Evolutionary conservation across 2,797 vertebrate genomes (phyloP).

Genomic region (Hipposideros larvatus): DNA sequence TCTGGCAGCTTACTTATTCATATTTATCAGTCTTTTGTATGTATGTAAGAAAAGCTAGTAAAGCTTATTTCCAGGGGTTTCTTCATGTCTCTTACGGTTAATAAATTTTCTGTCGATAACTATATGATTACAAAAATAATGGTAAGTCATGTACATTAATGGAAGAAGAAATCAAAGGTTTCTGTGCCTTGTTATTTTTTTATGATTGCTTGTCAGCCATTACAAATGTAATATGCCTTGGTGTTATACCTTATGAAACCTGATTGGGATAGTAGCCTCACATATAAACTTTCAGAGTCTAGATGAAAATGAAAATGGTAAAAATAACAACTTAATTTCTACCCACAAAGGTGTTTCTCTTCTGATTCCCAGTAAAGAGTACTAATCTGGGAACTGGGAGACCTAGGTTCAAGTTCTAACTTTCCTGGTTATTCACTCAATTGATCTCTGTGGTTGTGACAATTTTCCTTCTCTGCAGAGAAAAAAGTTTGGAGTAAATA

Average conservation of each 20-base stretch:
- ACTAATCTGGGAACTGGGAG: neutral
- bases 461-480: neutral
- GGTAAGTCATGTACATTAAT: neutral
- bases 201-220: neutral
- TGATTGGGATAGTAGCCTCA: neutral
- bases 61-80: neutral
- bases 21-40: neutral
- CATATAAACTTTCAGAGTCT: neutral
- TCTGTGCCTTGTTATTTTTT: neutral
- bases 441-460: neutral
- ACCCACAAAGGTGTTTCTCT: neutral
- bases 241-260: neutral
- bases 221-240: neutral
- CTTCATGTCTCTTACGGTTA: neutral
- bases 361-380: neutral
- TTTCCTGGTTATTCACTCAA: neutral
- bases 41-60: slow-evolving; percentile 13
- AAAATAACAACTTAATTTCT: slow-evolving; percentile 8
- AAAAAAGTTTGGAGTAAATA: neutral
- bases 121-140: neutral
- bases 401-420: neutral
- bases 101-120: slow-evolving; percentile 6
- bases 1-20: slow-evolving; percentile 1
- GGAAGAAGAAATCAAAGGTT: neutral
- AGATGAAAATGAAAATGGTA: slow-evolving; percentile 17